Base-by-base conservation (phyloP, 2,797 vertebrate species). In the Helostoma temminkii region DNA sequence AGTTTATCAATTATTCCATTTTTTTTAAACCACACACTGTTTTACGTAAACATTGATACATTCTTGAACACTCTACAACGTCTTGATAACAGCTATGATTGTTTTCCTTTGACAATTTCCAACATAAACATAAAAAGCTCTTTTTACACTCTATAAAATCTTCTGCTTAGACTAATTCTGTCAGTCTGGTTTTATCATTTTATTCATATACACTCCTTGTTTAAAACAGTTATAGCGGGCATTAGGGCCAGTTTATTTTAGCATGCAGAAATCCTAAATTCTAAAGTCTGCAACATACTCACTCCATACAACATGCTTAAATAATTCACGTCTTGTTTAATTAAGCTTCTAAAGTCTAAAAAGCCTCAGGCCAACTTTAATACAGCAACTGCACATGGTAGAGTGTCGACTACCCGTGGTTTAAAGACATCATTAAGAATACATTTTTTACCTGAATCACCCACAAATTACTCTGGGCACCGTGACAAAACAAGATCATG, bases 301-400 rank as follows among this genome's bases (percentile, higher is more conserved):
- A 72, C 72, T 80, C 74, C 59, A 88, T 85, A 90, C 64, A 66
- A 59, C 73, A 56, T 34, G 65, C 53, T 71, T 93, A 66, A 92
- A 88, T 89, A 88, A 91, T 92, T 91, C 71, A 90, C 81, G 74
- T 75, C 64, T 63, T 74, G 67, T 91, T 91, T 89, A 92, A 91
- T 93, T 90, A 82, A 66, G 80, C 70, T 70, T 77, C 77, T 77
- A 60, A 82, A 82, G 86, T 50, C 72, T 50, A 16, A 37, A 30
- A 4, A 10, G 42, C 19, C 89, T 89, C 83, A 32, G 82, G 87
- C 21, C 82, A 83, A 79, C 54, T 76, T 34, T 55, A 70, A 89
- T 89, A 90, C 48, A 74, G 85, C 88, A 84, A 71, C 54, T 61
- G 80, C 85, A 79, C 83, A 83, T 73, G 70, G 66, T 37, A 39